Percentiles rank a stretch among this genome's conserved stretches.
phyloP scores from a whole-genome alignment of 2,888 invertebrate species.

The Exephanes ischioxanthus region DNA sequence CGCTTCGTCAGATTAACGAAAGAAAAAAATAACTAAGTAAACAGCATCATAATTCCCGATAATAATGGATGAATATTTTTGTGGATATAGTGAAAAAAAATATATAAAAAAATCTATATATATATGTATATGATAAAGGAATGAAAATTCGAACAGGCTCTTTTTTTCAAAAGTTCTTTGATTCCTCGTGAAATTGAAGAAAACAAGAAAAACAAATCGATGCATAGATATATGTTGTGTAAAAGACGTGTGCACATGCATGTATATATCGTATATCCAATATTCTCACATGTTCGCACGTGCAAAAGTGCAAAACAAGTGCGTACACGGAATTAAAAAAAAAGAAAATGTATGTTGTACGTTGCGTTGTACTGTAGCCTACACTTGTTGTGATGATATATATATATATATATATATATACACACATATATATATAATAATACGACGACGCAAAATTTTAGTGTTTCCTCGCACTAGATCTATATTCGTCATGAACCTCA shows the following conservation, averaged over 20 bases:
- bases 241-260: conserved; percentile 24
- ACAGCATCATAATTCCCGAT: conserved; percentile 9
- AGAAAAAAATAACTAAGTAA: neutral
- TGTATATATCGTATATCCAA: conserved; percentile 46
- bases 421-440: conserved; percentile 55
- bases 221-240: conserved; percentile 34
- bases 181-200: conserved; percentile 28
- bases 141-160: conserved; percentile 2
- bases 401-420: conserved; percentile 63
- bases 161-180: conserved; percentile 6
- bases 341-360: neutral
- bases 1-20: conserved; percentile 7
- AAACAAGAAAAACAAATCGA: conserved; percentile 3
- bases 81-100: conserved; percentile 30
- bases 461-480: conserved; percentile 47
- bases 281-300: neutral
- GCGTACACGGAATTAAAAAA: conserved; percentile 9
- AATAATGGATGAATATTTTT: conserved; percentile 57
- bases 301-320: neutral
- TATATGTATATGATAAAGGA: conserved; percentile 10
- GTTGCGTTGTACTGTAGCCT: conserved; percentile 28
- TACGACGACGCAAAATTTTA: conserved; percentile 69
- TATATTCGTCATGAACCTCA: conserved; percentile 51
- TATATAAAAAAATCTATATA: neutral
- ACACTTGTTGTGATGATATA: conserved; percentile 35